A percentile compares a stretch with the other conserved stretches of the same genome.
Conservation (phyloP, 2,113 vertebrate species). For the Spea multiplicata region DNA sequence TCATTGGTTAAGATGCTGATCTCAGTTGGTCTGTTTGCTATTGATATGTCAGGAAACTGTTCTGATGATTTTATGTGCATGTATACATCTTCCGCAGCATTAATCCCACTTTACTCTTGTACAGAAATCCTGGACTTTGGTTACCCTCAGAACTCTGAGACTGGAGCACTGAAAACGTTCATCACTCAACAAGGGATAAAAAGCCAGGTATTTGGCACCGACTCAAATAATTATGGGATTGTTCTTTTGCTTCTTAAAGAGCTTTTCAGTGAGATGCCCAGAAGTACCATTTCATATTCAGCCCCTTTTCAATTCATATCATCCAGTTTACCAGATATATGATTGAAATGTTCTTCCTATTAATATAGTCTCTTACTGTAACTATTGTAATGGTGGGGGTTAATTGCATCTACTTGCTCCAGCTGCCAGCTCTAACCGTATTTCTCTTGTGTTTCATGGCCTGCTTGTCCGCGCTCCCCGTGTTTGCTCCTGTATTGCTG, state of each 20-base stretch:
- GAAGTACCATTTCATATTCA: too few relatives aligned
- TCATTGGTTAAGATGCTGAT: too few relatives aligned
- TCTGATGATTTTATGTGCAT: too few relatives aligned
- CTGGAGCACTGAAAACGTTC: conserved; percentile 96
- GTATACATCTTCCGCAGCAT: too few relatives aligned
- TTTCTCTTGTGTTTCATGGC: conserved; percentile 52
- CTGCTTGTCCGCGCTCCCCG: conserved; percentile 61
- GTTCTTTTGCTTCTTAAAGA: not conserved
- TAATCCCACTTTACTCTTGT: conserved; percentile 9
- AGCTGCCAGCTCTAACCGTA: conserved; percentile 26
- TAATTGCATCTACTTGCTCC: conserved; percentile 17
- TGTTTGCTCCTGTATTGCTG: conserved; percentile 53
- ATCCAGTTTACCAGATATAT: too few relatives aligned
- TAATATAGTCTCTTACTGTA: too few relatives aligned
- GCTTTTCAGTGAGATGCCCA: not conserved
- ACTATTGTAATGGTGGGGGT: not conserved
- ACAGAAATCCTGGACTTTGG: conserved; percentile 98
- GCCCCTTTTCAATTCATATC: not conserved
- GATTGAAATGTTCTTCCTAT: too few relatives aligned
- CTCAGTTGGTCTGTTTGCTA: too few relatives aligned
- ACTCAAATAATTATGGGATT: too few relatives aligned
- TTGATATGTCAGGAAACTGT: too few relatives aligned
- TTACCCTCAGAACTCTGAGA: conserved; percentile 98
- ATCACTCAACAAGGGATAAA: conserved; percentile 99
- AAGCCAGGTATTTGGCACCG: conserved; percentile 80